Conservation (phyloP, 1,140 invertebrate genomes). For the Magallana gigas region DNA sequence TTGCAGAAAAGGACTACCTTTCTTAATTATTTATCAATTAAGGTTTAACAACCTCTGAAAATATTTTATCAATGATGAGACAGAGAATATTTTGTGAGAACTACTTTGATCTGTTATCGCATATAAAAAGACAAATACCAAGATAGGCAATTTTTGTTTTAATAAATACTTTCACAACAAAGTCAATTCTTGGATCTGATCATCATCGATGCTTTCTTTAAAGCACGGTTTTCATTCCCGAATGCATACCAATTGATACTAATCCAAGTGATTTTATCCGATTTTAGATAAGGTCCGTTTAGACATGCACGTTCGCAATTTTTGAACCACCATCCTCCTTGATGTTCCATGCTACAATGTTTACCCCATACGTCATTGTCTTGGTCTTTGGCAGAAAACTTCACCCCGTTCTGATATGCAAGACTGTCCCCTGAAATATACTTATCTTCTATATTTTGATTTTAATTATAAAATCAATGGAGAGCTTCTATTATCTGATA, state of each 20-base stretch:
- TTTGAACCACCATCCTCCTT: conserved; percentile 41
- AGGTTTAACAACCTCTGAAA: too few species aligned
- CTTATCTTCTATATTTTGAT: background rate
- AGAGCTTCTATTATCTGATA: background rate
- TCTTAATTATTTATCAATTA: too few species aligned
- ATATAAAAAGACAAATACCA: too few species aligned
- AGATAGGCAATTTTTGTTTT: too few species aligned
- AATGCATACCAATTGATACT: background rate
- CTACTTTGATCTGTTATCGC: too few species aligned
- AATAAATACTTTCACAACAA: too few species aligned
- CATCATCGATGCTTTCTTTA: background rate
- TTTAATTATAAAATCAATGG: background rate
- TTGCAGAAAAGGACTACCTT: too few species aligned
- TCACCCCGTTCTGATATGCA: background rate
- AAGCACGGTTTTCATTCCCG: background rate
- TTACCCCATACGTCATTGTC: background rate
- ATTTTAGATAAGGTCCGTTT: background rate
- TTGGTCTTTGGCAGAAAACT: background rate
- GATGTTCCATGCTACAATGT: background rate
- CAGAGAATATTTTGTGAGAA: too few species aligned
- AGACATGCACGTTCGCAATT: background rate
- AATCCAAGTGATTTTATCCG: background rate
- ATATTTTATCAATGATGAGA: too few species aligned
- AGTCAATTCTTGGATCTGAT: background rate
- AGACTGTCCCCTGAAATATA: background rate